These are phyloP conservation scores for Chionomys nivalis DNA, from an alignment of 2,113 vertebrate genomes.

Conservation along the genomic window DNA sequence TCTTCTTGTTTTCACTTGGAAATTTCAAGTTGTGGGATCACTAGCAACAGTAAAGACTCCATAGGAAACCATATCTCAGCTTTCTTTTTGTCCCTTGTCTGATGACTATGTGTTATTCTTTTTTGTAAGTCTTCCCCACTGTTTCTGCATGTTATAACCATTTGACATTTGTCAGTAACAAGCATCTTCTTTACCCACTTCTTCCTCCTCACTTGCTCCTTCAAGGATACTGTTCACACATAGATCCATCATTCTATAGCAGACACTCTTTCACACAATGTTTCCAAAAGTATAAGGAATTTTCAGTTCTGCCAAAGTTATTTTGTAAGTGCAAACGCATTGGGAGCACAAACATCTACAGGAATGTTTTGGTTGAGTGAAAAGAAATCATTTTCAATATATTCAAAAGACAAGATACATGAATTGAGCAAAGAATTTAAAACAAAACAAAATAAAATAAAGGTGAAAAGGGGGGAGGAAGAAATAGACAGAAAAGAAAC, in stretches of 20 bases:
- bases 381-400: not conserved
- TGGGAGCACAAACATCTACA: not conserved
- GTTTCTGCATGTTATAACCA: not conserved
- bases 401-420: not conserved
- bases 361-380: not conserved
- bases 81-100: conserved; percentile 3
- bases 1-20: conserved; percentile 41
- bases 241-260: not conserved
- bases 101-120: conserved; percentile 26
- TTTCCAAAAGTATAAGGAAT: conserved; percentile 19
- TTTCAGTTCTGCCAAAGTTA: conserved; percentile 2
- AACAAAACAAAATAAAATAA: not conserved
- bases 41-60: not conserved
- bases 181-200: not conserved
- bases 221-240: not conserved
- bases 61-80: not conserved
- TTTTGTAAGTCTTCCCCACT: not conserved
- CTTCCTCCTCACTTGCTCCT: not conserved
- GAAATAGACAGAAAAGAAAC: not conserved
- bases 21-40: conserved; percentile 27
- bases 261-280: not conserved
- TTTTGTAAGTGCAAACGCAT: conserved; percentile 15
- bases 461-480: not conserved
- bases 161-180: not conserved
- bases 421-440: not conserved